Evolutionary conservation across 2,113 vertebrate genomes (phyloP).

Genomic region (Terrapene triunguis): DNA sequence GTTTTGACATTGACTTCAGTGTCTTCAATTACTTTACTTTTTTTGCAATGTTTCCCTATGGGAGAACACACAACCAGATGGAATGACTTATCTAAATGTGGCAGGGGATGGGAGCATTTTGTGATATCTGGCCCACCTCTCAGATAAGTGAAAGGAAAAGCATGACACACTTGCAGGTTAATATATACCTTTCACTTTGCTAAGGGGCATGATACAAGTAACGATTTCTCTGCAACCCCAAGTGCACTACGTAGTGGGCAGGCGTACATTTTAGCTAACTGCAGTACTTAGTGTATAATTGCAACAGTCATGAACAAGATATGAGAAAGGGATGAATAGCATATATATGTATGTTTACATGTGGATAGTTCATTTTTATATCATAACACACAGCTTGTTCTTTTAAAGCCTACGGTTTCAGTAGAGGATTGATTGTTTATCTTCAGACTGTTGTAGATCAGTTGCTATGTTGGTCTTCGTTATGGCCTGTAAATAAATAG

Average conservation of each 20-base stretch:
- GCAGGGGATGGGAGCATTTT: not conserved
- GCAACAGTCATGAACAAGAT: not conserved
- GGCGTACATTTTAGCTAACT: not conserved
- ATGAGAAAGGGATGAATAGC: not conserved
- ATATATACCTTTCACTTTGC: not conserved
- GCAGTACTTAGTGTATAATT: not conserved
- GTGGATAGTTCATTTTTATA: not conserved
- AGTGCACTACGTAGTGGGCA: not conserved
- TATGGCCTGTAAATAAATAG: not conserved
- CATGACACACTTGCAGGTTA: not conserved
- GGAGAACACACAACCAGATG: not conserved
- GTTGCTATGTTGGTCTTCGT: not conserved
- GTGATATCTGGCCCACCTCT: too few relatives aligned
- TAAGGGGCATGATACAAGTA: not conserved
- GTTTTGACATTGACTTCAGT: not conserved
- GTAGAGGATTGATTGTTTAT: not conserved
- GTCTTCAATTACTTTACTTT: not conserved
- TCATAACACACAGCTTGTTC: not conserved
- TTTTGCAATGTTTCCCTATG: not conserved
- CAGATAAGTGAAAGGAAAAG: not conserved
- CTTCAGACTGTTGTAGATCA: not conserved
- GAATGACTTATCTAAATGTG: not conserved
- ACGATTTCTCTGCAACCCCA: not conserved
- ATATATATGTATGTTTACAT: not conserved
- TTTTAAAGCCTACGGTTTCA: not conserved